Percentiles rank a stretch among this genome's conserved stretches.
These are phyloP conservation scores for Saccostrea glomerata DNA, from an alignment of 1,140 invertebrate species.

Conservation along the genomic window DNA sequence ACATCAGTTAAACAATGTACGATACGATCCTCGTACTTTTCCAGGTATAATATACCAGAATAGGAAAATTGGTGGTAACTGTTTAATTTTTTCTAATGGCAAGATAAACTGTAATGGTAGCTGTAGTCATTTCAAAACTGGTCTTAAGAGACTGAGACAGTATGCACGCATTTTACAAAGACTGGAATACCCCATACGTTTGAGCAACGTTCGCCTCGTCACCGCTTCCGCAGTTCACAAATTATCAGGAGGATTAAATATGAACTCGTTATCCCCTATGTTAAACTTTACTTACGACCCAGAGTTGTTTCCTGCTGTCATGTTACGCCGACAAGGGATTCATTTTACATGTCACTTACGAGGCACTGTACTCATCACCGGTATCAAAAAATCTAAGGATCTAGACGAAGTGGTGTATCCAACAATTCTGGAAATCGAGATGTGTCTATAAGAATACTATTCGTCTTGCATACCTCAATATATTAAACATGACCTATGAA, in stretches of 20 bases:
- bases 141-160: slow-evolving; percentile 33
- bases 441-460: slow-evolving; percentile 39
- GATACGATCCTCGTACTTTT: slow-evolving; percentile 36
- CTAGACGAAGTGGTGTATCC: slow-evolving; percentile 15
- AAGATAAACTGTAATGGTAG: slow-evolving; percentile 47
- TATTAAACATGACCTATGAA: slow-evolving; percentile 17
- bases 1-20: neutral
- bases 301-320: slow-evolving; percentile 44
- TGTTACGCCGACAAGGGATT: slow-evolving; percentile 38
- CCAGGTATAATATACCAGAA: slow-evolving; percentile 42
- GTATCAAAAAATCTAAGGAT: slow-evolving; percentile 18
- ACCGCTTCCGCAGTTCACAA: slow-evolving; percentile 45
- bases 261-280: neutral
- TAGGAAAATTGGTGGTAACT: slow-evolving; percentile 44
- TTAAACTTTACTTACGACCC: slow-evolving; percentile 45
- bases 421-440: slow-evolving; percentile 4
- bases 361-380: slow-evolving; percentile 48
- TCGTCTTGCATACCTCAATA: neutral
- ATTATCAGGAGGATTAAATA: slow-evolving; percentile 3
- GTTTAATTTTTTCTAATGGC: slow-evolving; percentile 47
- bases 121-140: slow-evolving; percentile 15
- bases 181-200: neutral
- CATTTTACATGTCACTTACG: slow-evolving; percentile 44
- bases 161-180: slow-evolving; percentile 48
- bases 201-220: slow-evolving; percentile 30